These are phyloP conservation scores for Drosophila putrida DNA, from an alignment of 2,888 invertebrate species.

Conservation along the genomic window DNA sequence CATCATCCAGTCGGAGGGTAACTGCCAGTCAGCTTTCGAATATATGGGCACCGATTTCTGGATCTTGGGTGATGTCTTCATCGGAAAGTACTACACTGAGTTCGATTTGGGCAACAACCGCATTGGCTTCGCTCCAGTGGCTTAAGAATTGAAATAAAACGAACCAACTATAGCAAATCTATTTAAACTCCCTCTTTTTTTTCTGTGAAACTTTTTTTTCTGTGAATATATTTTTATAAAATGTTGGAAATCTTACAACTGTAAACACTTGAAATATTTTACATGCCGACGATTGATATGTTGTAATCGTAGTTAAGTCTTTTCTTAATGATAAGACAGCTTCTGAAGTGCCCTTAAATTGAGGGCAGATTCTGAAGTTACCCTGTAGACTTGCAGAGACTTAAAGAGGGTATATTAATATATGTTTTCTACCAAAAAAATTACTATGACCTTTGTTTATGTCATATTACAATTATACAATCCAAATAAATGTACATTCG, in stretches of 20 bases:
- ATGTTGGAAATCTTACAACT: background rate
- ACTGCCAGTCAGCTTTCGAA: conserved; percentile 96
- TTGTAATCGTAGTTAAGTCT: background rate
- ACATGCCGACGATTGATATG: background rate
- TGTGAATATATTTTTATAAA: background rate
- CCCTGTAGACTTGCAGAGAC: background rate
- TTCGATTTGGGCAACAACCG: conserved; percentile 95
- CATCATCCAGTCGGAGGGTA: conserved; percentile 87
- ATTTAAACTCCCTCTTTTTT: background rate
- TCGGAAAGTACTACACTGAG: conserved; percentile 97
- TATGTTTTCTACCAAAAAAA: too few species aligned
- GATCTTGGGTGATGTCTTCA: conserved; percentile 98
- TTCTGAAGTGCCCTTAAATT: background rate
- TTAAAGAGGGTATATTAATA: background rate
- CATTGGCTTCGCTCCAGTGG: conserved; percentile 92
- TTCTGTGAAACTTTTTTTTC: background rate
- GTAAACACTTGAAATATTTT: conserved; percentile 1
- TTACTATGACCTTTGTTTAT: too few species aligned
- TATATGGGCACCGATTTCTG: conserved; percentile 93
- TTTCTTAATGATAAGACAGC: background rate
- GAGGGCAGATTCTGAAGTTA: background rate
- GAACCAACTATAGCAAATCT: conserved; percentile 3
- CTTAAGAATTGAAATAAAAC: conserved; percentile 74
- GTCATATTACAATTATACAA: too few species aligned
- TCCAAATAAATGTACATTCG: too few species aligned